A percentile compares a stretch with the other conserved stretches of the same genome.
phyloP scores from a whole-genome alignment of 2,797 vertebrate genomes.

The Pteropus rufus region DNA sequence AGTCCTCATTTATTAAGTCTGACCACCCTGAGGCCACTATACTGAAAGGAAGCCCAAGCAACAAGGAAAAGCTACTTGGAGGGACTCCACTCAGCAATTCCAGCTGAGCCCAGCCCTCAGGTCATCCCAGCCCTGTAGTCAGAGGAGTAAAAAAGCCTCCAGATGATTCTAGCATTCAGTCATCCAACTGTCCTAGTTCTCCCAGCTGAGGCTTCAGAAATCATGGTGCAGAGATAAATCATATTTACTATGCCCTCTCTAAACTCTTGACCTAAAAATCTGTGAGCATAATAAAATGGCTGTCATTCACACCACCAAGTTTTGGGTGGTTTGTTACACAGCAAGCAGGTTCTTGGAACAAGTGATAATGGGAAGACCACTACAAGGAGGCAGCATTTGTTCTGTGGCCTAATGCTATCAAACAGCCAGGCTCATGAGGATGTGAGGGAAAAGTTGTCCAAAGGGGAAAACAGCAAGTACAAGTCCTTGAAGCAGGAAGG shows the following conservation, averaged over 20 bases:
- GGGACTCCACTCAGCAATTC: neutral
- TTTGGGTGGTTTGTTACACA: neutral
- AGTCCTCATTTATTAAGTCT: neutral
- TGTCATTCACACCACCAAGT: neutral
- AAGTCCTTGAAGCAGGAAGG: neutral
- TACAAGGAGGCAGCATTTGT: neutral
- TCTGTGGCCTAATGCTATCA: neutral
- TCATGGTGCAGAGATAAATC: neutral
- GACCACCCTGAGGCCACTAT: neutral
- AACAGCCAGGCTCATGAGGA: neutral
- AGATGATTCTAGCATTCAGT: neutral
- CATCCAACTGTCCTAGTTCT: neutral
- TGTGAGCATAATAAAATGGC: neutral
- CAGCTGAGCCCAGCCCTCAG: neutral
- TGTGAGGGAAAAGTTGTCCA: neutral
- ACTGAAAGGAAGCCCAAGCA: neutral
- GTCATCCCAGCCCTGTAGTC: neutral
- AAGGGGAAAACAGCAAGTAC: neutral
- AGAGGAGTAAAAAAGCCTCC: neutral
- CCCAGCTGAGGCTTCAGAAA: neutral
- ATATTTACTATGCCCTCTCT: neutral
- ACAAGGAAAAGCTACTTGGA: neutral
- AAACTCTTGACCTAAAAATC: neutral
- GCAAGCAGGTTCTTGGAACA: neutral
- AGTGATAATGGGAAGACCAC: neutral